phyloP scores from a whole-genome alignment of 2,113 vertebrate species.

The Mystacornis crossleyi region DNA sequence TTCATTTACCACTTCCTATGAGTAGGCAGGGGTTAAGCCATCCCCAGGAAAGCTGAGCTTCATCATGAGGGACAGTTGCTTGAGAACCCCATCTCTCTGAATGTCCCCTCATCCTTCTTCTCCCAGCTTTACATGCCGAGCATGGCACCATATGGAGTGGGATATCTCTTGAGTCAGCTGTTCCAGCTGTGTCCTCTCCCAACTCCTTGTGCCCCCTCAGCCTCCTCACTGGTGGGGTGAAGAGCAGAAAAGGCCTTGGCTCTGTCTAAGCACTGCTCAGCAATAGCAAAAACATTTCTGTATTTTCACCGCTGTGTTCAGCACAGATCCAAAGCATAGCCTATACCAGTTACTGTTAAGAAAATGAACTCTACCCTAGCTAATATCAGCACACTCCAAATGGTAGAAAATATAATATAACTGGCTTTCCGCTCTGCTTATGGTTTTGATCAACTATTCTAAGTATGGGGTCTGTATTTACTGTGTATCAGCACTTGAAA shows the following conservation, averaged over 20 bases:
- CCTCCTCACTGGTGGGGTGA: neutral
- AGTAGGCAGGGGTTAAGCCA: neutral
- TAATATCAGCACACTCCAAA: neutral
- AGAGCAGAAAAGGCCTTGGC: neutral
- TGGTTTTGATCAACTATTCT: neutral
- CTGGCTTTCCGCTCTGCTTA: neutral
- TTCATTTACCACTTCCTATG: neutral
- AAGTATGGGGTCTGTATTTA: neutral
- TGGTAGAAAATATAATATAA: neutral
- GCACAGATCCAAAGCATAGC: neutral
- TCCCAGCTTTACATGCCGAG: neutral
- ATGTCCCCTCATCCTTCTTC: neutral
- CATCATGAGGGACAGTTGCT: rapidly evolving
- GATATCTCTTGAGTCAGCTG: neutral
- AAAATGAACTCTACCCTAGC: neutral
- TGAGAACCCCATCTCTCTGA: neutral
- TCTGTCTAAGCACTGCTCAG: neutral
- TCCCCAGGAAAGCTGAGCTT: neutral
- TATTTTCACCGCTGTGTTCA: neutral
- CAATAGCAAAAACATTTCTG: neutral
- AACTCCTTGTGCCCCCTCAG: neutral
- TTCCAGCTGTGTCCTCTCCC: neutral
- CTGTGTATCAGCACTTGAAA: neutral
- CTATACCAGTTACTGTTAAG: neutral
- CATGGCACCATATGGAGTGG: rapidly evolving